Evolutionary conservation across 2,888 invertebrate species (phyloP), one percentile per base, ranked within the genome.

Genomic region (Athalia rosae): DNA sequence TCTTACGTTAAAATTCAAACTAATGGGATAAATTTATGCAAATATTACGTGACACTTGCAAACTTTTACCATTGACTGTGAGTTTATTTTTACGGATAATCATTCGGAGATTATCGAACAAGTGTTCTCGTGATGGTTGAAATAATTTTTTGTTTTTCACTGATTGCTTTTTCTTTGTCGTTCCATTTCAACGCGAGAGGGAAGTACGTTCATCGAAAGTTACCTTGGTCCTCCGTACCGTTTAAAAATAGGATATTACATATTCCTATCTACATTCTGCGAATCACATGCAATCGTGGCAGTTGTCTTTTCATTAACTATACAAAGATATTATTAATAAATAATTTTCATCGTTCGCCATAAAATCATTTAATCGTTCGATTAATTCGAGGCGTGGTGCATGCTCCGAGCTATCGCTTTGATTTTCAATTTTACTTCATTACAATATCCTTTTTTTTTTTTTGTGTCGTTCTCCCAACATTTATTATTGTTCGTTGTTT

Each of bases 181-280:
- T 71, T n/a, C 56, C 61, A 61, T 48, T 74, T 62, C 74, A 48
- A 74, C 74, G 74, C 74, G 47, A 74, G 61, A 74, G 74, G 62
- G 28, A 62, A 74, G 74, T 47, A 59, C 61, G 74, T 74, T 62
- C 53, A 74, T 74, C 61, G 61, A 74, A 62, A 74, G 43, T 77
- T 62, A 77, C 62, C 73, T 77, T 77, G 77, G 77, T 77, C 77
- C 77, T 73, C 77, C 77, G 69, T 77, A 77, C 77, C 77, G 62
- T 77, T 77, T 77, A 77, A 62, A 77, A 77, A 77, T 77, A 77
- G 63, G 13, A 59, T 61, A 53, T 28, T 28, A 28, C 2, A 53
- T 43, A 53, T 41, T 45, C 73, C 45, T 73, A 59, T 41, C n/a
- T 59, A 77, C 64, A 69, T 58, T 69, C 77, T 67, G 66, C 61